Evolutionary conservation across 2,888 invertebrate species (phyloP), one percentile per base, ranked within the genome.

Genomic region (Zelleria hepariella): DNA sequence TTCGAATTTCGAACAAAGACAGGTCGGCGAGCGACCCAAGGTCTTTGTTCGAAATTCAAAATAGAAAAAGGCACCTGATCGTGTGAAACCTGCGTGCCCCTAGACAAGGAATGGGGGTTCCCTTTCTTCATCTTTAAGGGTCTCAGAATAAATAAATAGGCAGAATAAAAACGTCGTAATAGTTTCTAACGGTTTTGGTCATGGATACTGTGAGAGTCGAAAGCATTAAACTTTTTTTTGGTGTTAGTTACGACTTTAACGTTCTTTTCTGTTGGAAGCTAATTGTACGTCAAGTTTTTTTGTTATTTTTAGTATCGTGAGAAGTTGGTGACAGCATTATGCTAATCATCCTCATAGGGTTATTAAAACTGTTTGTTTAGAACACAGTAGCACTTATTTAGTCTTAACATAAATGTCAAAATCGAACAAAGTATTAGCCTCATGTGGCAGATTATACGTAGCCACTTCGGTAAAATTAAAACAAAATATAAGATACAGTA

Each of bases 11-110:
- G 58, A 58, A 58, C 58, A 65, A 63, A 66, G 65, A 67, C 74
- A 77, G 75, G 75, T 75, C 73, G 23, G 63, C 18, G 64, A 61
- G 65, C 64, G 73, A 75, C 75, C 65, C 58, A 55, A 59, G 59
- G 63, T 69, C 61, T 65, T 70, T 70, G 71, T 75, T 71, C 64
- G 63, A 60, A 64, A 66, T 74, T 67, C 65, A 65, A 71, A 72
- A 75, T 74, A 73, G 69, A 60, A 57, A 67, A 68, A 64, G 60
- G 63, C 83, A 83, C 83, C 83, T 83, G 82, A 82, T 71, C 78
- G 80, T 82, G 82, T 71, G 82, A 81, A 64, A 67, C 64, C 71
- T 70, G 64, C 66, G 67, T 18, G 54, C 55, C 55, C 55, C 32
- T 55, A 55, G 55, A 55, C 26, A 55, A 32, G 60, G 26, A 58